phyloP scores from a whole-genome alignment of 1,140 invertebrate species.

The Himalopsyche phryganea region DNA sequence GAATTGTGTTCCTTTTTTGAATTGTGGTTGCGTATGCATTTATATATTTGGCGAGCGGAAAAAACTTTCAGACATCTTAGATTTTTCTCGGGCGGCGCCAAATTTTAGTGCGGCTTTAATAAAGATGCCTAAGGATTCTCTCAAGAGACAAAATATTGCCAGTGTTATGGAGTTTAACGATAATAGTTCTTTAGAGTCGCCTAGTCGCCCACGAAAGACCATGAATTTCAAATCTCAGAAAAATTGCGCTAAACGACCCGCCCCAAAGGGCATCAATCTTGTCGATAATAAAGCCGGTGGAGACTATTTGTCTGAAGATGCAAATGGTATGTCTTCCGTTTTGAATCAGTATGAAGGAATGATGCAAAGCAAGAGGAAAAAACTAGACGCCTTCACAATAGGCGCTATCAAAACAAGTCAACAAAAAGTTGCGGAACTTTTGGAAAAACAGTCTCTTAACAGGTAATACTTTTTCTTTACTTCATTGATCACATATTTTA shows the following conservation, averaged over 20 bases:
- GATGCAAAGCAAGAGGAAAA: background rate
- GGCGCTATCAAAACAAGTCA: background rate
- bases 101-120: too few species aligned
- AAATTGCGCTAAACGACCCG: background rate
- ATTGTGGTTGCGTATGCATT: too few species aligned
- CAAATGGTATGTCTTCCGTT: background rate
- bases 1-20: too few species aligned
- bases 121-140: too few species aligned
- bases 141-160: too few species aligned
- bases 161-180: too few species aligned
- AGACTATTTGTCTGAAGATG: background rate
- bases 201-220: too few species aligned
- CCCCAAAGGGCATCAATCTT: background rate
- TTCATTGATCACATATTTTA: background rate
- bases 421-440: constrained; percentile 5
- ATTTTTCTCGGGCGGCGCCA: too few species aligned
- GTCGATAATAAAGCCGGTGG: background rate
- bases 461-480: constrained; percentile 7
- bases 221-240: too few species aligned
- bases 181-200: too few species aligned
- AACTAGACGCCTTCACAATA: background rate
- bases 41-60: too few species aligned
- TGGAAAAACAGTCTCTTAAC: constrained; percentile 5
- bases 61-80: too few species aligned
- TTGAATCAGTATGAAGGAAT: background rate